Conservation (phyloP, 2,797 vertebrate genomes). For the Taenioides sp. region DNA sequence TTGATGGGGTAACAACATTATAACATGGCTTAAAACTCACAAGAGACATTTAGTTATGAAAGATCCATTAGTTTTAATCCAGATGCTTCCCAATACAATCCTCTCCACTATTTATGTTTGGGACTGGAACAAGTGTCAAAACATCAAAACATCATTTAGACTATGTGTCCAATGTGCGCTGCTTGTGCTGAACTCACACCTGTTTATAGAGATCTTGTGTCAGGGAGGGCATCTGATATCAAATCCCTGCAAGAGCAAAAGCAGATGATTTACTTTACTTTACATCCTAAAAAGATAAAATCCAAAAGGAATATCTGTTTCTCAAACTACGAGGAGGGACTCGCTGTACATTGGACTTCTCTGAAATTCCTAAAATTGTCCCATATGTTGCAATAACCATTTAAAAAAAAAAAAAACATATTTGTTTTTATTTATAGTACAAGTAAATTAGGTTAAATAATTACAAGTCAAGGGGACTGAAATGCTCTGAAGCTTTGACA, state of each 20-base stretch:
- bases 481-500: neutral
- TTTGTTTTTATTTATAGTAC: neutral
- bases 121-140: neutral
- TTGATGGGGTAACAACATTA: too few species aligned
- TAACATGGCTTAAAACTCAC: too few species aligned
- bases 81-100: neutral
- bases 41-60: too few species aligned
- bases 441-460: neutral
- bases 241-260: neutral
- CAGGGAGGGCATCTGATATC: neutral
- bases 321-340: too few species aligned
- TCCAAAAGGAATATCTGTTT: neutral
- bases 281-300: neutral
- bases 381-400: neutral
- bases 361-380: neutral
- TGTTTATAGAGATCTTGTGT: too few species aligned
- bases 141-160: neutral
- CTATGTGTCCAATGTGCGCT: neutral
- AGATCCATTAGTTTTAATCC: neutral
- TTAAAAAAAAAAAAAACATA: neutral
- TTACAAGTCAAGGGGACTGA: neutral
- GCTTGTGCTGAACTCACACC: too few species aligned
- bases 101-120: neutral
- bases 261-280: neutral
- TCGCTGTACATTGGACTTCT: neutral